phyloP scores from a whole-genome alignment of 1,140 invertebrate genomes.

The Parapsyche elsis region DNA sequence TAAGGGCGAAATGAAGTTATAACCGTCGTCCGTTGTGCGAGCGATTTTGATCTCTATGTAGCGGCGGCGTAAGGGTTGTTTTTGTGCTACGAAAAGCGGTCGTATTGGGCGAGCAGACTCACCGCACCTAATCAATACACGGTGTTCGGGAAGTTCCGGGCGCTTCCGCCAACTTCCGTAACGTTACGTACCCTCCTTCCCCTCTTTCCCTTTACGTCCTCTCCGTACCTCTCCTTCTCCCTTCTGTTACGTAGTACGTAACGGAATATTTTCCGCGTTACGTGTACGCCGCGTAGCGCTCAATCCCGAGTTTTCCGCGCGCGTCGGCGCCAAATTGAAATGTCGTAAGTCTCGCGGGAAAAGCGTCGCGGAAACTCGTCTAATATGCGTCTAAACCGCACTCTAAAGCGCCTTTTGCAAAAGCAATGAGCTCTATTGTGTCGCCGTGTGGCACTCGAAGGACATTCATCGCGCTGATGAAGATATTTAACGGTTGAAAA shows the following conservation, averaged over 20 bases:
- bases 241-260: conserved; percentile 37
- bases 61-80: not conserved
- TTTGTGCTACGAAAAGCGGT: not conserved
- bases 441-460: too few species aligned
- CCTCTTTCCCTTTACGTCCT: too few species aligned
- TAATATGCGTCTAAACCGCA: not conserved
- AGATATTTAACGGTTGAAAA: too few species aligned
- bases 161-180: conserved; percentile 23
- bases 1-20: conserved; percentile 54
- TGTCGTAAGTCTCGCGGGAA: conserved; percentile 66
- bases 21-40: conserved; percentile 18
- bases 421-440: too few species aligned
- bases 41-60: not conserved
- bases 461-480: too few species aligned
- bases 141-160: conserved; percentile 64
- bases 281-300: conserved; percentile 36
- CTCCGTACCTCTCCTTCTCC: too few species aligned
- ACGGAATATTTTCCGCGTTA: conserved; percentile 51
- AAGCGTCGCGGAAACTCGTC: not conserved
- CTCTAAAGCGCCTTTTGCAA: too few species aligned
- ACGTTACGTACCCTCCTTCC: not conserved
- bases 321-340: conserved; percentile 69
- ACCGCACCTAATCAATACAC: conserved; percentile 70
- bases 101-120: conserved; percentile 59
- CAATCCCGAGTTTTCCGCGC: conserved; percentile 66